phyloP scores from a whole-genome alignment of 1,140 invertebrate species.

The Aphelenchoides fujianensis region DNA sequence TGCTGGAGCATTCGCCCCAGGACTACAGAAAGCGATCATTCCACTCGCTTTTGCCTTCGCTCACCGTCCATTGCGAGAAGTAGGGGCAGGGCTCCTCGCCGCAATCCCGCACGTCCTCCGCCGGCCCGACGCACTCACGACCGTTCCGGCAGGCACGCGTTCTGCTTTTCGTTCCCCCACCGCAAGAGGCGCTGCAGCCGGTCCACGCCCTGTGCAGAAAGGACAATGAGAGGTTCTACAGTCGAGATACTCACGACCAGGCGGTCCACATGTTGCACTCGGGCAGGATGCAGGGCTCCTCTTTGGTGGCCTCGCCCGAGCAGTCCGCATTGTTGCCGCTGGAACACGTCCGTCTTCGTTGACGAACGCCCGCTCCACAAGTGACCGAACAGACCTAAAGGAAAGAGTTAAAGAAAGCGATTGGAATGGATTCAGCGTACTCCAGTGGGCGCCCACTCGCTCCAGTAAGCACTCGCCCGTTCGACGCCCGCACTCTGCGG shows the following conservation, averaged over 20 bases:
- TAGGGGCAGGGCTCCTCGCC: slow-evolving; percentile 27
- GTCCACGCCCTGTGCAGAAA: slow-evolving; percentile 72
- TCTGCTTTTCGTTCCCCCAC: slow-evolving; percentile 72
- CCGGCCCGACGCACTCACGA: slow-evolving; percentile 27
- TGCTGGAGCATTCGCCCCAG: slow-evolving; percentile 60
- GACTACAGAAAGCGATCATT: not conserved
- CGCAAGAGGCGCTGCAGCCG: slow-evolving; percentile 73
- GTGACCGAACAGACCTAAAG: slow-evolving; percentile 31
- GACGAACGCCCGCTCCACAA: slow-evolving; percentile 34
- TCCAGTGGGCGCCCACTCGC: slow-evolving; percentile 30
- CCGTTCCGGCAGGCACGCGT: slow-evolving; percentile 66
- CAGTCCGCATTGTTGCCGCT: slow-evolving; percentile 34
- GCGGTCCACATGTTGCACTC: slow-evolving; percentile 66
- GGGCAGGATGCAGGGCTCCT: slow-evolving; percentile 36
- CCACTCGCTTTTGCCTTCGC: too few species aligned
- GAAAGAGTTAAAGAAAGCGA: too few species aligned
- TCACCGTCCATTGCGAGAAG: slow-evolving; percentile 24
- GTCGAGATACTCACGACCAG: not conserved
- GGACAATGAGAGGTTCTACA: not conserved
- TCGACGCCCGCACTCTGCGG: slow-evolving; percentile 14
- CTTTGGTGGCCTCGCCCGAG: slow-evolving; percentile 38
- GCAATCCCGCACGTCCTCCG: slow-evolving; percentile 26
- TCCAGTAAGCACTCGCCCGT: slow-evolving; percentile 19
- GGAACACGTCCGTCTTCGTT: slow-evolving; percentile 33
- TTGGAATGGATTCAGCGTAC: slow-evolving; percentile 4